Conservation (phyloP, 2,797 vertebrate species). For the Thunnus albacares region DNA sequence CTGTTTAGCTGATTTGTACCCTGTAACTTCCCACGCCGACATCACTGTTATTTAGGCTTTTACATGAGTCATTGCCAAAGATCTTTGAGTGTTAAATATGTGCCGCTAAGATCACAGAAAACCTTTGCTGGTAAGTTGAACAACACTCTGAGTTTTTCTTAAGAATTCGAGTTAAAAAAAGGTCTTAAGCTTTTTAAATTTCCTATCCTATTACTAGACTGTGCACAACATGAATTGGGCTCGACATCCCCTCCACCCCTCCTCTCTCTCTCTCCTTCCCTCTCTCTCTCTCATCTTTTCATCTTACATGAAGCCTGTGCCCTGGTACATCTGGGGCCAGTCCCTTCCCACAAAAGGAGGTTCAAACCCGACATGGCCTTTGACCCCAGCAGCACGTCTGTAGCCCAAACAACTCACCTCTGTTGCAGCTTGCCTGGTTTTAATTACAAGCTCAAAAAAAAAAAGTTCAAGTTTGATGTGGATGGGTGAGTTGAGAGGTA, state of each 20-base stretch:
- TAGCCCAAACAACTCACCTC: conserved; percentile 80
- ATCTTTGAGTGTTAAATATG: conserved; percentile 11
- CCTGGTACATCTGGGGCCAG: conserved; percentile 38
- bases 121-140: conserved; percentile 7
- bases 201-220: neutral
- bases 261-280: conserved; percentile 32
- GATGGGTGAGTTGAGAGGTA: conserved; percentile 51
- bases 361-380: conserved; percentile 68
- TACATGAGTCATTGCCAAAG: conserved; percentile 51
- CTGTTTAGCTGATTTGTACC: conserved; percentile 44
- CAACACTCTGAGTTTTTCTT: neutral
- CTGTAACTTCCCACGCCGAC: conserved; percentile 25
- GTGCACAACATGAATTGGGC: neutral
- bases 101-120: conserved; percentile 25
- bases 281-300: conserved; percentile 40
- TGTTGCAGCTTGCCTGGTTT: conserved; percentile 75
- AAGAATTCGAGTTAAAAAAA: neutral
- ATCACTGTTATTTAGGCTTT: conserved; percentile 34
- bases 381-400: conserved; percentile 74
- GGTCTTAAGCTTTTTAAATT: neutral
- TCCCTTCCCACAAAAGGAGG: conserved; percentile 53
- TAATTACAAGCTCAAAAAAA: conserved; percentile 73
- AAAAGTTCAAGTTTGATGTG: conserved; percentile 65
- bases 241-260: neutral
- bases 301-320: conserved; percentile 15